Conservation (phyloP, 1,140 invertebrate genomes). For the Cyclargus thomasi region DNA sequence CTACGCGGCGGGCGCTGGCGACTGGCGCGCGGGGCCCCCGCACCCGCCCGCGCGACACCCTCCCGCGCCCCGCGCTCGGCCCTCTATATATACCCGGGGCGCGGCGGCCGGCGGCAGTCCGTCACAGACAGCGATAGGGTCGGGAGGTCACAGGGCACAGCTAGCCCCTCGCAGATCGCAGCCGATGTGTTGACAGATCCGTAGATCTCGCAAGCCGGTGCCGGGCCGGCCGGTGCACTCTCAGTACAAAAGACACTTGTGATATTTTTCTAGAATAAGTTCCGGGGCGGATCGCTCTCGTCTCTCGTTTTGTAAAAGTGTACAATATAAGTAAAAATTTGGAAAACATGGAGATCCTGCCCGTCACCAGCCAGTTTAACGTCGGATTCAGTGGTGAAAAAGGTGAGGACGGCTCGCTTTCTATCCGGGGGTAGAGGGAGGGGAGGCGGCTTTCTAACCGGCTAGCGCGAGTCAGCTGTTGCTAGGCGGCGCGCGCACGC, state of each 20-base stretch:
- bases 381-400: slow-evolving; percentile 75
- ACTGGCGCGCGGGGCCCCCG: slow-evolving; percentile 62
- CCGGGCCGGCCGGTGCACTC: slow-evolving; percentile 60
- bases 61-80: slow-evolving; percentile 47
- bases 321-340: slow-evolving; percentile 75
- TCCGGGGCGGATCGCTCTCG: slow-evolving; percentile 59
- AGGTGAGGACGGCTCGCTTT: slow-evolving; percentile 65
- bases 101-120: slow-evolving; percentile 56
- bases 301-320: slow-evolving; percentile 67
- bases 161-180: slow-evolving; percentile 45
- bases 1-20: slow-evolving; percentile 31
- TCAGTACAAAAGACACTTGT: slow-evolving; percentile 75
- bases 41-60: slow-evolving; percentile 47
- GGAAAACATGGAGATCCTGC: slow-evolving; percentile 75
- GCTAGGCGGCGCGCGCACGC: slow-evolving; percentile 70
- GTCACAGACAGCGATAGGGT: slow-evolving; percentile 66
- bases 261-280: slow-evolving; percentile 73
- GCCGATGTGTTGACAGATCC: slow-evolving; percentile 33
- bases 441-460: slow-evolving; percentile 60
- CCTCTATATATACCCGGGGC: slow-evolving; percentile 52
- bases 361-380: slow-evolving; percentile 73
- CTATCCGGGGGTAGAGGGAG: slow-evolving; percentile 48
- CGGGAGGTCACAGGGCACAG: slow-evolving; percentile 33
- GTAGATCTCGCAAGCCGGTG: slow-evolving; percentile 66
- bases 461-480: slow-evolving; percentile 47